phyloP scores from a whole-genome alignment of 2,888 invertebrate species.

The Eupeodes luniger region DNA sequence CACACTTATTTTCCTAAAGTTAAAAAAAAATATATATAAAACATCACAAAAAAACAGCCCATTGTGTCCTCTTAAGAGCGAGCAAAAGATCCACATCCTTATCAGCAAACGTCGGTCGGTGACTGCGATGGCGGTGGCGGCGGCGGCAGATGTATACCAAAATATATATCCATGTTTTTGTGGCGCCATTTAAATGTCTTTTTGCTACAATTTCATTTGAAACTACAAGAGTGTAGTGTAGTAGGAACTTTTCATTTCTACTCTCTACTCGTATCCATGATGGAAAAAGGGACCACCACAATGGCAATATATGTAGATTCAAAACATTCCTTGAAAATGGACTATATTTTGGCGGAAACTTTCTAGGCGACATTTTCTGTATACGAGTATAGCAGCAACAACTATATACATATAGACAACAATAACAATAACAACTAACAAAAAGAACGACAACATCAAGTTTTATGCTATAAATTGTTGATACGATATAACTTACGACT shows the following conservation, averaged over 20 bases:
- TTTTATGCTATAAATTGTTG: conserved; percentile 76
- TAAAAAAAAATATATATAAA: background rate
- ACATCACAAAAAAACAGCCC: background rate
- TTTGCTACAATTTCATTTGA: conserved; percentile 68
- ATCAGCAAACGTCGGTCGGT: conserved; percentile 29
- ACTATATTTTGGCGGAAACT: conserved; percentile 73
- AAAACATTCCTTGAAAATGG: conserved; percentile 50
- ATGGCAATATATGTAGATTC: background rate
- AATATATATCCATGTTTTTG: conserved; percentile 68
- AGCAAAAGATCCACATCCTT: conserved; percentile 56
- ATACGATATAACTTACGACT: conserved; percentile 76
- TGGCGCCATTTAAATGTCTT: conserved; percentile 74
- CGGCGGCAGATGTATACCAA: conserved; percentile 50
- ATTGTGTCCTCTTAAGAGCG: conserved; percentile 18
- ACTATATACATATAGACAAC: conserved; percentile 22
- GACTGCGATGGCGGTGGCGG: too few species aligned
- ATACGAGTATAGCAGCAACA: conserved; percentile 55
- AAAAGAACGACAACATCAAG: conserved; percentile 65
- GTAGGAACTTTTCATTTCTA: conserved; percentile 49
- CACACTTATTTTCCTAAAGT: conserved; percentile 20
- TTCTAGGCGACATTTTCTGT: conserved; percentile 61
- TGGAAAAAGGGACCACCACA: conserved; percentile 19
- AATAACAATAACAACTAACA: conserved; percentile 39
- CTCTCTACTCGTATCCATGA: too few species aligned
- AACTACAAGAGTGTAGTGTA: conserved; percentile 57